phyloP scores from a whole-genome alignment of 2,113 vertebrate species.

The Amphiprion percula region DNA sequence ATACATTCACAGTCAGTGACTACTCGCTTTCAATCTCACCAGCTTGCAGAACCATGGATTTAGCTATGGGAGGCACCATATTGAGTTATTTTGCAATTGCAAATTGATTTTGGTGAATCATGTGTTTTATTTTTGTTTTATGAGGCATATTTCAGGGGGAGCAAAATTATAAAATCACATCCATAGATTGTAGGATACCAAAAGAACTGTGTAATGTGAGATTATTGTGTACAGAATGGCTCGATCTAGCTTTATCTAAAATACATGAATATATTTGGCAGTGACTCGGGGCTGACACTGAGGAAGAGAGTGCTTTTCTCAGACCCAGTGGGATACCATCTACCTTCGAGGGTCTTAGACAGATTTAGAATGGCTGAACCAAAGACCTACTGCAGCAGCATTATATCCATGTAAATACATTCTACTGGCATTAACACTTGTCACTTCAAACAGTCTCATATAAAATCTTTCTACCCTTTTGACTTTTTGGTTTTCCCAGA shows the following conservation, averaged over 20 bases:
- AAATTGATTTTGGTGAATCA: conserved; percentile 60
- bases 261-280: conserved; percentile 56
- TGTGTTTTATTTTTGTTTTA: conserved; percentile 35
- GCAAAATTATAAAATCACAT: conserved; percentile 51
- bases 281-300: conserved; percentile 34
- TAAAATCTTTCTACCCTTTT: background rate
- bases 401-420: conserved; percentile 32
- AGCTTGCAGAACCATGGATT: conserved; percentile 38
- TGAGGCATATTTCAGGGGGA: conserved; percentile 37
- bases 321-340: conserved; percentile 40
- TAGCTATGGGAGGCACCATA: conserved; percentile 18
- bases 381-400: conserved; percentile 27
- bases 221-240: conserved; percentile 35
- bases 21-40: conserved; percentile 58
- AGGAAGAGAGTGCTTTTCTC: conserved; percentile 26
- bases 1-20: conserved; percentile 54
- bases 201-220: conserved; percentile 42
- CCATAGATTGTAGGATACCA: conserved; percentile 31
- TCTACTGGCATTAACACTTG: conserved; percentile 3
- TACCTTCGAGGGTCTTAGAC: conserved; percentile 39
- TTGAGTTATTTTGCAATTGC: conserved; percentile 49
- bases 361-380: conserved; percentile 40
- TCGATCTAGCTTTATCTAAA: conserved; percentile 30
- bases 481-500: background rate
- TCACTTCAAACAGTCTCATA: background rate